Evolutionary conservation across 2,113 vertebrate genomes (phyloP).

Genomic region (Promerops cafer): DNA sequence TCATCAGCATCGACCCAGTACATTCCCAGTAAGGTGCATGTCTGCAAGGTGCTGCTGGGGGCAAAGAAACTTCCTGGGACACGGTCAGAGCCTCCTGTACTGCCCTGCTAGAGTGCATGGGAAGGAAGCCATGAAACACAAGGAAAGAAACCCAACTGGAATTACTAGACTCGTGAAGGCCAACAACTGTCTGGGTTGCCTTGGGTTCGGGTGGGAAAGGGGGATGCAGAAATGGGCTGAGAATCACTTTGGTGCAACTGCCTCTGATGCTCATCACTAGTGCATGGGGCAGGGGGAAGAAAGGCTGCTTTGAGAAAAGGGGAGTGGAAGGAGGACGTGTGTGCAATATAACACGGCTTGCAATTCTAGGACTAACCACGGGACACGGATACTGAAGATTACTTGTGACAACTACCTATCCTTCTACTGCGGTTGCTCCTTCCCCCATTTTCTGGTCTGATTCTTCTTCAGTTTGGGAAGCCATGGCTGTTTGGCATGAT

Average conservation of each 20-base stretch:
- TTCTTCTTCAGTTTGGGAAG: background rate
- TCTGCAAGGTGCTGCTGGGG: slow-evolving; percentile 19
- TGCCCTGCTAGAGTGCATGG: background rate
- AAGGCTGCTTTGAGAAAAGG: background rate
- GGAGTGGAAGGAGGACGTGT: background rate
- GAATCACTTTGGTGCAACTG: slow-evolving; percentile 6
- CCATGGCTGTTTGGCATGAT: background rate
- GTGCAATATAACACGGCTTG: slow-evolving; percentile 35
- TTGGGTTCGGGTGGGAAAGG: background rate
- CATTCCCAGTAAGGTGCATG: slow-evolving; percentile 28
- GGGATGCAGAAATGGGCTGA: background rate
- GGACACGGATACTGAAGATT: background rate
- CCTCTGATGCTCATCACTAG: background rate
- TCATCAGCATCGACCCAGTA: background rate
- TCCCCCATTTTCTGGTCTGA: background rate
- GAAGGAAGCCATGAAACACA: background rate
- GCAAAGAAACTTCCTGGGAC: background rate
- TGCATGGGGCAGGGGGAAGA: background rate
- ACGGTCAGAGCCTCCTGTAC: background rate
- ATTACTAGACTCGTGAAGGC: background rate
- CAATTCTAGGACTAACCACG: slow-evolving; percentile 44
- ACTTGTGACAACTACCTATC: slow-evolving; percentile 30
- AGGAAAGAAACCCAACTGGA: background rate
- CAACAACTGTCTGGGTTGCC: background rate
- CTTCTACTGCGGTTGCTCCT: background rate